These are phyloP conservation scores for Egretta garzetta DNA, from an alignment of 2,113 vertebrate genomes.

Conservation along the genomic window DNA sequence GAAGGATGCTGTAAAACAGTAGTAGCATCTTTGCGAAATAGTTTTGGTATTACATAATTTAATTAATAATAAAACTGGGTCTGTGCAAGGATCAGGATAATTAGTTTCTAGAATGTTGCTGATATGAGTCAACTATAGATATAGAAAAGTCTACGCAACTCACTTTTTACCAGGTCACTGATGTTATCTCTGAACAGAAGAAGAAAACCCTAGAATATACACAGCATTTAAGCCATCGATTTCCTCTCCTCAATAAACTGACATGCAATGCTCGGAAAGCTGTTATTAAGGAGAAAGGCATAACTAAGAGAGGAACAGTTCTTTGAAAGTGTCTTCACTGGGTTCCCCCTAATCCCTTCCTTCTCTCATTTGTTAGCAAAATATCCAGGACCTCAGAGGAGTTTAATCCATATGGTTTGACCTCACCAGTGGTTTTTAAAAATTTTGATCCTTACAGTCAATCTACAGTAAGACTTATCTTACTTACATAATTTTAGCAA, in stretches of 20 bases:
- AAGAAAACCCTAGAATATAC: background rate
- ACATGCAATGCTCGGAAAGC: background rate
- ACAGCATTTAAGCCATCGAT: background rate
- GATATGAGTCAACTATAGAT: background rate
- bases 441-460: background rate
- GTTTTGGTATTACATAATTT: background rate
- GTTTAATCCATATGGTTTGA: background rate
- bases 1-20: background rate
- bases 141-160: background rate
- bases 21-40: background rate
- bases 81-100: background rate
- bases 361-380: background rate
- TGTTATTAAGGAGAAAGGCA: background rate
- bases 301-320: background rate
- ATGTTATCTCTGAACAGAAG: background rate
- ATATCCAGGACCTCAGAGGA: background rate
- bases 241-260: background rate
- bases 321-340: background rate
- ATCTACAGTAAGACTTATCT: background rate
- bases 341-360: background rate
- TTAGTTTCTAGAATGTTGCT: background rate
- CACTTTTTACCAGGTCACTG: background rate
- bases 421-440: background rate
- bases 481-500: background rate
- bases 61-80: background rate